Conservation (phyloP, 53 echinoderm and acorn worm genomes). For the Astropecten irregularis region DNA sequence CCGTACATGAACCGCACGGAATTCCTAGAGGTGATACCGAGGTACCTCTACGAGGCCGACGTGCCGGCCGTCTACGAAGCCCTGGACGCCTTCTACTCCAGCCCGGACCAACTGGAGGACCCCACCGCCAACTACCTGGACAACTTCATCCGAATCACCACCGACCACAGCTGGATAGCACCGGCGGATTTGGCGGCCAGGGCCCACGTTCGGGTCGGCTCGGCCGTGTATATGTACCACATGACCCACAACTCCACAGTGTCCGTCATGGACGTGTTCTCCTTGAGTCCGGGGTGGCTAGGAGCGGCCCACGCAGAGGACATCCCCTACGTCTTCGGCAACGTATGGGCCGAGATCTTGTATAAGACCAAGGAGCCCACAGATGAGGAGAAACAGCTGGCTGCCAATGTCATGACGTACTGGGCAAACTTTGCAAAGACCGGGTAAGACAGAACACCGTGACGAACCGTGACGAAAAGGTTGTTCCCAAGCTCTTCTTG, state of each 20-base stretch:
- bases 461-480: neutral
- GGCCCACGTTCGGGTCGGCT: conserved; percentile 37
- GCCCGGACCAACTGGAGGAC: neutral
- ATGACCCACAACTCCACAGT: conserved; percentile 78
- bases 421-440: conserved; percentile 59
- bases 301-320: conserved; percentile 52
- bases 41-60: conserved; percentile 37
- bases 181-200: conserved; percentile 45
- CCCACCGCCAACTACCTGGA: conserved; percentile 44
- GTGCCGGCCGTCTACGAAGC: conserved; percentile 22
- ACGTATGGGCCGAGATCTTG: conserved; percentile 32
- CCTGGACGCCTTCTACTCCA: conserved; percentile 7
- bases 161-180: conserved; percentile 49
- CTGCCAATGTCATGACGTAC: conserved; percentile 45
- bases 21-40: conserved; percentile 32
- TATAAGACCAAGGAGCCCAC: conserved; percentile 24
- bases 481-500: neutral
- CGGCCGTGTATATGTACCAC: conserved; percentile 63
- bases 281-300: conserved; percentile 37
- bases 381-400: conserved; percentile 35
- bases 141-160: conserved; percentile 46
- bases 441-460: conserved; percentile 56
- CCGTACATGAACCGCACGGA: conserved; percentile 48
- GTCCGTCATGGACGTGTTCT: conserved; percentile 58
- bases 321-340: conserved; percentile 51